Evolutionary conservation across 2,888 invertebrate species (phyloP).

Genomic region (Lumbricus terrestris): DNA sequence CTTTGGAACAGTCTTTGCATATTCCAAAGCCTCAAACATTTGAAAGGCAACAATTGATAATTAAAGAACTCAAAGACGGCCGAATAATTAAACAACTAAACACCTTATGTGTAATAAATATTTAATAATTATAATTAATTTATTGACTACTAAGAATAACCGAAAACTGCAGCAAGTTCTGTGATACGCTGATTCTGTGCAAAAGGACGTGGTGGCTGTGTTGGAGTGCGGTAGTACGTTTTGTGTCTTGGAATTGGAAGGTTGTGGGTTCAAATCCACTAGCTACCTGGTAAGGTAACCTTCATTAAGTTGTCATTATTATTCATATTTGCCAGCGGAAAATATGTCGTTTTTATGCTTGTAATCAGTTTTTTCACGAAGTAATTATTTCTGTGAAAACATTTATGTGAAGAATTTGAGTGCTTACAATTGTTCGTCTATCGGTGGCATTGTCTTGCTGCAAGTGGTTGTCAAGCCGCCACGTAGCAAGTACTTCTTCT

Average conservation of each 20-base stretch:
- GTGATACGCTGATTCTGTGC: neutral
- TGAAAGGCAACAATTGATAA: neutral
- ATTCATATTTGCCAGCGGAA: no score
- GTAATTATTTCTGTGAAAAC: neutral
- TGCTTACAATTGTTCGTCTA: neutral
- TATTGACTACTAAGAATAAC: neutral
- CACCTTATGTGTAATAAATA: neutral
- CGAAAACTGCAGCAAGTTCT: neutral
- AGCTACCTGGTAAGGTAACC: neutral
- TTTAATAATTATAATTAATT: neutral
- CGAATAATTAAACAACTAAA: neutral
- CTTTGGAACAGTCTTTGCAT: slow-evolving; percentile 11
- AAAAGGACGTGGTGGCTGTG: no score
- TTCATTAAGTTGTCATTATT: neutral
- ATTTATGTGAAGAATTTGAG: no score
- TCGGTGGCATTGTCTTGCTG: neutral
- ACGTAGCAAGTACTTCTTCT: no score
- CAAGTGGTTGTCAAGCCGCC: neutral
- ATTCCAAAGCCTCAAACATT: slow-evolving; percentile 6
- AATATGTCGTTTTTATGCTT: neutral
- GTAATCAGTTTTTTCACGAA: neutral
- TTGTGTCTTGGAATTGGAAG: no score
- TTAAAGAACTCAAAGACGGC: neutral
- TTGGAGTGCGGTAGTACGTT: no score
- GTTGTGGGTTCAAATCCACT: no score